phyloP scores from a whole-genome alignment of 2,113 vertebrate genomes.

The Tympanuchus pallidicinctus region DNA sequence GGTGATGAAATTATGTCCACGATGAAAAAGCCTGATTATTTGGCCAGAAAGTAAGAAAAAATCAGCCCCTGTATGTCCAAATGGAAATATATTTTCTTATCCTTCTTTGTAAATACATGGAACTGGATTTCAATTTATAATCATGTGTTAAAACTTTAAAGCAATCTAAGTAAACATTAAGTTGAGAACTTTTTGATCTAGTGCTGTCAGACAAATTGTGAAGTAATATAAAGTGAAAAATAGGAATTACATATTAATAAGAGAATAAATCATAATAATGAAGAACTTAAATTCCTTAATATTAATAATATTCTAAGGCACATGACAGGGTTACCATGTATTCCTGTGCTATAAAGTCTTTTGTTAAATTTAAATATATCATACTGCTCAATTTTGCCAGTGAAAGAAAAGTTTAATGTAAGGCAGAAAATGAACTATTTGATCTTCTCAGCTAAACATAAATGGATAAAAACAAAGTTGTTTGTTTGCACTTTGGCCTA shows the following conservation, averaged over 20 bases:
- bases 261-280: not conserved
- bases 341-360: not conserved
- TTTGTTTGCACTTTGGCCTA: not conserved
- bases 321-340: not conserved
- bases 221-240: not conserved
- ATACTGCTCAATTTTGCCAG: not conserved
- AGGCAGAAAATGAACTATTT: not conserved
- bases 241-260: not conserved
- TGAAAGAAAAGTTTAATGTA: not conserved
- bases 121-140: not conserved
- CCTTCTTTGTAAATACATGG: too few species aligned
- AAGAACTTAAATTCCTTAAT: not conserved
- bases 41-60: not conserved
- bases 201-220: not conserved
- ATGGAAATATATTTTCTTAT: not conserved
- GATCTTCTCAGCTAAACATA: not conserved
- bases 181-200: not conserved
- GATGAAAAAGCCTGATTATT: not conserved
- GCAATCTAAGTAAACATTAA: not conserved
- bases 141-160: not conserved
- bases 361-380: not conserved
- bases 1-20: not conserved
- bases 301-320: not conserved
- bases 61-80: accelerated
- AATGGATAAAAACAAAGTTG: not conserved